Conservation (phyloP, 1,140 invertebrate species). For the Lineus longissimus region DNA sequence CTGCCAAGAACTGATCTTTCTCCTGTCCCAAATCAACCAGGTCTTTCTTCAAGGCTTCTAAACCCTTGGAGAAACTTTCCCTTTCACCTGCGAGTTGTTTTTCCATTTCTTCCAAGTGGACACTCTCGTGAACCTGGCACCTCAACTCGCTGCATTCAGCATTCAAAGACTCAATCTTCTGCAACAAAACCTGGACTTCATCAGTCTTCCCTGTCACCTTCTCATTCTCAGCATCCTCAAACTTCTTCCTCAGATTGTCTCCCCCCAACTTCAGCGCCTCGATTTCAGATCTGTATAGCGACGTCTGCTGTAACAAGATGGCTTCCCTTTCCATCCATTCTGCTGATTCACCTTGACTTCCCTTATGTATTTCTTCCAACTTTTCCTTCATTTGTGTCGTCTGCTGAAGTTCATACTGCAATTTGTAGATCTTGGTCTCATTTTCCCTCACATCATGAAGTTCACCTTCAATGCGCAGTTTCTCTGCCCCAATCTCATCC, state of each 20-base stretch:
- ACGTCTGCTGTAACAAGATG: not conserved
- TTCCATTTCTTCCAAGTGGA: no score
- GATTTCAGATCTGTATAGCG: not conserved
- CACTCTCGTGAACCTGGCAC: not conserved
- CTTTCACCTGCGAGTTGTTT: no score
- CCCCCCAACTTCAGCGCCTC: conserved; percentile 23
- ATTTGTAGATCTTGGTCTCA: not conserved
- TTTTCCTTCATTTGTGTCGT: not conserved
- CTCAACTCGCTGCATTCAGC: conserved; percentile 19
- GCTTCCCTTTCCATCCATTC: no score
- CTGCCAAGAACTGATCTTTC: not conserved
- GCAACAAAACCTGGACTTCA: conserved; percentile 16
- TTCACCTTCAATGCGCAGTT: conserved; percentile 40
- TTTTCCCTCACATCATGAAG: not conserved
- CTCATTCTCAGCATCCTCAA: conserved; percentile 29
- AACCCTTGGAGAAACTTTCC: no score
- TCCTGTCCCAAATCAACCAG: not conserved
- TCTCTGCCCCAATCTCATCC: conserved; percentile 27
- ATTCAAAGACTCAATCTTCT: conserved; percentile 26
- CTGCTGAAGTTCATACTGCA: not conserved
- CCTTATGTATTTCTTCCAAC: not conserved
- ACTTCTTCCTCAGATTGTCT: conserved; percentile 32
- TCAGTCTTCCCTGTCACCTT: conserved; percentile 10
- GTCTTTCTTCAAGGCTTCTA: not conserved
- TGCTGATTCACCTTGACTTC: not conserved